Base-by-base conservation (phyloP, 2,113 vertebrate species). In the Balaenoptera acutorostrata region DNA sequence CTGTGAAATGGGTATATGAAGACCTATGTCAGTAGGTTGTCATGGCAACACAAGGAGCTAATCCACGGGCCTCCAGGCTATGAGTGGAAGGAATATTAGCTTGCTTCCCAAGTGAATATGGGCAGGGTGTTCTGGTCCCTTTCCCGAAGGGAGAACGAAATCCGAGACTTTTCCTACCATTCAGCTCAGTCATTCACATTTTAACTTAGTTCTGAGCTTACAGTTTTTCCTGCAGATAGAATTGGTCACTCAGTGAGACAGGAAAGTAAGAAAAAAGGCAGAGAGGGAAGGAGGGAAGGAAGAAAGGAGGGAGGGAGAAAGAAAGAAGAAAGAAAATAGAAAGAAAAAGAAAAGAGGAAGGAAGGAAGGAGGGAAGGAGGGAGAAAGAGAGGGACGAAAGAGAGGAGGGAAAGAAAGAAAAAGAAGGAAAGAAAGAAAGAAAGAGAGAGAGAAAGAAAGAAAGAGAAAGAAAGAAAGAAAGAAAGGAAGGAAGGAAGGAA, bases 311-410 rank as follows among this genome's bases (percentile, higher is more conserved):
- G 8, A 14, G 10, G 11, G 0, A 20, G 7, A 12, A 11, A 17
- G 5, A n/a, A 12, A 4, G 6, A 20, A 12, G 3, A 21, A 14
- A 15, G 15, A 14, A 44, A 9, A 8, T 0, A 5, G 1, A 0
- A 4, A 3, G 12, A n/a, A 57, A 36, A 21, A 6, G 4, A 17
- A 8, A 4, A 9, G 21, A 20, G 21, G 10, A 41, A 6, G 0
- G 8, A 17, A 10, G 1, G 17, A 14, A 20, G 18, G 17, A 29
- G 1, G 1, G 20, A 2, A 7, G 4, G 3, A 17, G 9, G 13
- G 0, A 7, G 23, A 1, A 7, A 20, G 1, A 1, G 10, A 20
- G 1, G 2, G 10, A 27, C 1, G 15, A 3, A 2, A 33, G 4
- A 10, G 7, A 17, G 9, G 27, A 8, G 6, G 17, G 44, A 69